Evolutionary conservation across 2,113 vertebrate species (phyloP), one percentile per base, ranked within the genome.

Genomic region (Dendropsophus ebraccatus): DNA sequence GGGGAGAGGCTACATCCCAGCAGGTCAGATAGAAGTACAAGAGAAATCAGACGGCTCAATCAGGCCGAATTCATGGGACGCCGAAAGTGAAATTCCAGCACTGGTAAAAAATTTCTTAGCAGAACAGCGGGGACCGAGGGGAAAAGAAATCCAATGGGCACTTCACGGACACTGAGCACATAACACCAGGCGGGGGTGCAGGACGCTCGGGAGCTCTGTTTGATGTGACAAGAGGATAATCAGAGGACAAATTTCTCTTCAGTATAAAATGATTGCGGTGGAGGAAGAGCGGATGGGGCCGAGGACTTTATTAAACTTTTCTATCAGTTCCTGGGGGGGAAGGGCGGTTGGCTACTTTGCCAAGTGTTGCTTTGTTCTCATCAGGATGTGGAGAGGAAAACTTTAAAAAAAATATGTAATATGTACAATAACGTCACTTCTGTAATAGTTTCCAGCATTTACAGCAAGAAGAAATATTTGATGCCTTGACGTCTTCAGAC

Each of bases 231-330:
- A 14, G 47, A 41, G 50, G 60, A 47, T 83, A 74, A 65, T 85
- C 41, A 77, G 74, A 35, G 25, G 37, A 85, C 83, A 85, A 85
- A 85, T 85, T 77, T 58, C 23, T 74, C n/a, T 75, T 35, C 19
- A 8, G n/a, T 21, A 14, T 16, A 58, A 62, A 75, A 60, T 49
- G 67, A 32, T 72, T 73, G 45, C 49, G 17, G 13, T 5, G 10
- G 65, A 50, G 19, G 47, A 23, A 83, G 67, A 83, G 52, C 49
- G 11, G 50, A 4, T 21, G 11, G 32, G 23, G 28, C 47, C 32
- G 82, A 65, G 28, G 25, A 76, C 69, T 75, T 84, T 60, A 49
- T 76, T 84, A 84, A 74, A 74, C 21, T 74, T 47, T 25, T 6
- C 41, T 12, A 21, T 41, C 35, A 23, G 35, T 37, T 23, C 69